These are phyloP conservation scores for Hydra vulgaris DNA, from an alignment of 30 jellyfish, hydroid and myxozoan species.

Conservation along the genomic window DNA sequence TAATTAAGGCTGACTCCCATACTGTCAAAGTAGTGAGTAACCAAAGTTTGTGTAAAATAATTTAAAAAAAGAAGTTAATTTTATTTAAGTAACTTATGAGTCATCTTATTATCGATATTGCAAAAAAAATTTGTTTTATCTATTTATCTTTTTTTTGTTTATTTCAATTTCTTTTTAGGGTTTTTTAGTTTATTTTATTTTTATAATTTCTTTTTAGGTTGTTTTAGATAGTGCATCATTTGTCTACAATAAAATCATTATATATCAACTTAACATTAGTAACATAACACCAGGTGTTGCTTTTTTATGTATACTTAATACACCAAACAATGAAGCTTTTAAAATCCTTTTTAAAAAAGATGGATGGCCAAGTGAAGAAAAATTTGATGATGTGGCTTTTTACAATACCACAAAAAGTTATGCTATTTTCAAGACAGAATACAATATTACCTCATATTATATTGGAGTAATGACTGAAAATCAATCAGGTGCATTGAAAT, in stretches of 20 bases:
- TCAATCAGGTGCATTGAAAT: neutral
- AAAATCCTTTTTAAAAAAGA: neutral
- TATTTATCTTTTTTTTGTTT: neutral
- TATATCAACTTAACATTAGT: neutral
- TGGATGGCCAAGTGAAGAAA: neutral
- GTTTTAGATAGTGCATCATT: neutral
- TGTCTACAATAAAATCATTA: neutral
- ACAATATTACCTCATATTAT: conserved; percentile 12
- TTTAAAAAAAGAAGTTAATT: no score
- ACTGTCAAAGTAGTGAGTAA: no score
- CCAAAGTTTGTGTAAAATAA: no score
- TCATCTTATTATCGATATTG: no score
- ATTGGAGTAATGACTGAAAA: neutral
- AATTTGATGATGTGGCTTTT: neutral
- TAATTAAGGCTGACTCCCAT: no score
- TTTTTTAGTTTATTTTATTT: neutral
- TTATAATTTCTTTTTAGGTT: neutral
- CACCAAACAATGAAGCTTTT: neutral
- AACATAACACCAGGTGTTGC: conserved; percentile 7
- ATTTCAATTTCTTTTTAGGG: neutral
- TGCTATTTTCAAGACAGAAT: conserved; percentile 1
- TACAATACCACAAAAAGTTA: neutral
- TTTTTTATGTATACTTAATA: conserved; percentile 4
- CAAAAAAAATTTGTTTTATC: neutral
- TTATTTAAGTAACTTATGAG: no score